Evolutionary conservation across 1,140 invertebrate species (phyloP), one percentile per base, ranked within the genome.

Genomic region (Pararge aegeria): DNA sequence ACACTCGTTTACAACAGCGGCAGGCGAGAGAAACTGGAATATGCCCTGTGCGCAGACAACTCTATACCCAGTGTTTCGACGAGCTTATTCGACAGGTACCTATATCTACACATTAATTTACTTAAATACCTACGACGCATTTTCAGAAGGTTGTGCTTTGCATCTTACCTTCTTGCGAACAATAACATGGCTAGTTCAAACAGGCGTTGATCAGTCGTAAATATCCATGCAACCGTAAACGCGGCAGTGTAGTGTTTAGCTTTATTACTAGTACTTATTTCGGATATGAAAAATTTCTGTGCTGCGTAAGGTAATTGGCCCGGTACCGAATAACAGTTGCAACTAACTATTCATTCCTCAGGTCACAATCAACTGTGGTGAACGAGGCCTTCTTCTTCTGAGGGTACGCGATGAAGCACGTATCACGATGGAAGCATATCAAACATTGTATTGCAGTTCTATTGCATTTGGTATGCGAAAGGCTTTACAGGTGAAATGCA

Each of bases 391-490:
- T 5, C 87, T 99, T 1, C 89, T 99, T 10, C 87, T 99, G 18
- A 92, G 98, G 72, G 95, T 99, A 0, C 91, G 98, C 18, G 98
- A 99, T 87, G 98, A 99, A 92, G 94, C 99, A 50, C 92, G 95
- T 61, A 98, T 99, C 95, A 99, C 98, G 0, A 95, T 99, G 78
- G 95, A 97, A 71, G 97, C 98, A 0, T 99, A 98, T 78, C 92
- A 95, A 78, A 96, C 96, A 0, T 91, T 99, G 0, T 99, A 99
- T 84, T 98, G 99, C 86, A 99, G 97, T 86, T 98, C 97, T 57
- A 97, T 99, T 52, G 98, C 98, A 4, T 99, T 99, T 85, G 98
- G 98, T 21, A 97, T 99, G 93, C 93, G 98, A 40, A 99, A 99
- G 92, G 97, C 98, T n/a, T 89, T 99, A 50, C 95, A 97, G 90